Evolutionary conservation across 2,888 invertebrate species (phyloP).

Genomic region (Andrena minutula): DNA sequence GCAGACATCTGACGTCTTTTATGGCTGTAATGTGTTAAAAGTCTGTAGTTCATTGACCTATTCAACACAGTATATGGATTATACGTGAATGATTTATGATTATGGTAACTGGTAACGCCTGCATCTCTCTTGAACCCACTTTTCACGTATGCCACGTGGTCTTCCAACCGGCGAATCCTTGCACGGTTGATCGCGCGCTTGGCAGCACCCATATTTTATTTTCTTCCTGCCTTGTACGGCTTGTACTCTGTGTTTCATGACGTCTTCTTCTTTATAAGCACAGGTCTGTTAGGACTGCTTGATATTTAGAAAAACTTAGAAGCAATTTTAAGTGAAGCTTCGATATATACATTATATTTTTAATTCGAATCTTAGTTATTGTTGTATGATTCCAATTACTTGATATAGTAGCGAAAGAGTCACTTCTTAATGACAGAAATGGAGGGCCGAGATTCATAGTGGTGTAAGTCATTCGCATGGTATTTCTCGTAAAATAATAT

Average conservation of each 20-base stretch:
- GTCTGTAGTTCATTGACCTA: slow-evolving; percentile 20
- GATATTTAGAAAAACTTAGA: background rate
- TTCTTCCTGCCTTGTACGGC: slow-evolving; percentile 41
- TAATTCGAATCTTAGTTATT: no score
- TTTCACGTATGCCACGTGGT: slow-evolving; percentile 56
- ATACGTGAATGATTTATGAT: slow-evolving; percentile 63
- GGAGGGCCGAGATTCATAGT: no score
- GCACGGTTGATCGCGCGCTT: slow-evolving; percentile 66
- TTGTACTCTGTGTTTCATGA: slow-evolving; percentile 47
- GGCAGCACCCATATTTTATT: slow-evolving; percentile 67
- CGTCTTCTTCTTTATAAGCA: slow-evolving; percentile 27
- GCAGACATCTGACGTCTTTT: background rate
- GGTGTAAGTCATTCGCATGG: no score
- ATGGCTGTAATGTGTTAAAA: slow-evolving; percentile 25
- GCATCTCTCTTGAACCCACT: slow-evolving; percentile 58
- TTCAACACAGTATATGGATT: slow-evolving; percentile 28
- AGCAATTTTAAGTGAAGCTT: background rate
- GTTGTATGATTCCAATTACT: no score
- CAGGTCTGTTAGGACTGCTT: background rate
- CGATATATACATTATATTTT: no score
- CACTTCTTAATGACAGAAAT: no score
- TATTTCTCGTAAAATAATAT: no score
- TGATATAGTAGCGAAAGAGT: no score
- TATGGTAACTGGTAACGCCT: slow-evolving; percentile 53
- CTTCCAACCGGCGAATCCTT: slow-evolving; percentile 58